These are phyloP conservation scores for Paracentrotus lividus DNA, from an alignment of 53 echinoderm and acorn worm genomes.

Conservation along the genomic window DNA sequence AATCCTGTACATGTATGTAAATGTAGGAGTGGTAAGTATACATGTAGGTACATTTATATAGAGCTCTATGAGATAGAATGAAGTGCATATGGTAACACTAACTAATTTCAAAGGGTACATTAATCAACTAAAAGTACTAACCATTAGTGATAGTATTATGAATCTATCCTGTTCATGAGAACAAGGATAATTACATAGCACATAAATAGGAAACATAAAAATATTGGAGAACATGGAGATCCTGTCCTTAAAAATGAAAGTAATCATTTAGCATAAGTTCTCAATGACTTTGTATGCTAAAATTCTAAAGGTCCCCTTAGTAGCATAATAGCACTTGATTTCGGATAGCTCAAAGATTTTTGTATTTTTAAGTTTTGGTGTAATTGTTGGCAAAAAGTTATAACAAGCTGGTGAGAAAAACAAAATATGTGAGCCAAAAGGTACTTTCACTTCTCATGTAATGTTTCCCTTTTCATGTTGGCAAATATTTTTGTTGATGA, in stretches of 20 bases:
- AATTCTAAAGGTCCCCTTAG: not conserved
- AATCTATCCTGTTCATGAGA: not conserved
- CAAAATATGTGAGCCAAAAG: not conserved
- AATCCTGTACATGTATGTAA: not conserved
- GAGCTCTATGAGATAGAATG: not conserved
- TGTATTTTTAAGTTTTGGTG: not conserved
- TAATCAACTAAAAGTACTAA: not conserved
- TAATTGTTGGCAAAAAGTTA: not conserved
- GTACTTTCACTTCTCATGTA: not conserved
- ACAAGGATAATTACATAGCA: too few species aligned
- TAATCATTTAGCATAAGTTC: too few species aligned
- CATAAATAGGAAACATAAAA: too few species aligned
- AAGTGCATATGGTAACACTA: not conserved
- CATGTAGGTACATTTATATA: not conserved
- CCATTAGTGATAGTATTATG: not conserved
- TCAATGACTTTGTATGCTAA: too few species aligned
- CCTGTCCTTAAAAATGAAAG: too few species aligned
- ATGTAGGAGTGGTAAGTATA: not conserved
- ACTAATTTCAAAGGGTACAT: not conserved
- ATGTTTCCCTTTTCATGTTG: not conserved
- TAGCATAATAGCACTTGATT: not conserved
- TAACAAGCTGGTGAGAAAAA: not conserved
- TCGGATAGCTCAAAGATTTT: not conserved
- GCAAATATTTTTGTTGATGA: not conserved
- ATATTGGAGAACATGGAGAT: too few species aligned